These are phyloP conservation scores for Agonum fuliginosum DNA, from an alignment of 2,888 invertebrate species.

Conservation along the genomic window DNA sequence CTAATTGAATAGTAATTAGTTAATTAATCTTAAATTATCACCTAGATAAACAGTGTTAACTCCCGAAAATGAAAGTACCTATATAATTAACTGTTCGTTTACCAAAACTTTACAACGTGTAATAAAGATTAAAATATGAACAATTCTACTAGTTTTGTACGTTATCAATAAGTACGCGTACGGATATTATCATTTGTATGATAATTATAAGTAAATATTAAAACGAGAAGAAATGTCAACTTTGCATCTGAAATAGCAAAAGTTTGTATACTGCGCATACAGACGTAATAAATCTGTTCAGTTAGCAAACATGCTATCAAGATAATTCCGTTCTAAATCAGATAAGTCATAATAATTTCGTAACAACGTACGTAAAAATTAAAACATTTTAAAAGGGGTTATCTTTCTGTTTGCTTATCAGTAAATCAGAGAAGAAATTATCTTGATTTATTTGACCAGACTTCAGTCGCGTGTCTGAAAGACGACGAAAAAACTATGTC, in stretches of 20 bases:
- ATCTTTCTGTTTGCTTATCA: constrained; percentile 32
- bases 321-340: constrained; percentile 12
- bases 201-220: background rate
- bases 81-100: constrained; percentile 4
- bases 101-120: constrained; percentile 15
- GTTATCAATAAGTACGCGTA: constrained; percentile 9
- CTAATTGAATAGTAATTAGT: constrained; percentile 28
- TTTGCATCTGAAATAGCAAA: constrained; percentile 8
- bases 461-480: constrained; percentile 13
- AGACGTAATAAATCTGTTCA: constrained; percentile 23
- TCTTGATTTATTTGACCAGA: constrained; percentile 7
- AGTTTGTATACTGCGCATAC: constrained; percentile 8
- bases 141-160: constrained; percentile 5
- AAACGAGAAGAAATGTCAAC: constrained; percentile 20
- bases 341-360: constrained; percentile 32
- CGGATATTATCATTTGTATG: constrained; percentile 32
- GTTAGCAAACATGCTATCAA: constrained; percentile 26
- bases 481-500: background rate
- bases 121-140: constrained; percentile 24
- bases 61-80: constrained; percentile 28
- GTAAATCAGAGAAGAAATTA: constrained; percentile 31
- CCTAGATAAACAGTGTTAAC: constrained; percentile 36
- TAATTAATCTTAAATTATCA: constrained; percentile 30
- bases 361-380: constrained; percentile 30
- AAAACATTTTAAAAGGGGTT: constrained; percentile 31